Evolutionary conservation across 2,888 invertebrate species (phyloP).

Genomic region (Drosophila quinaria): DNA sequence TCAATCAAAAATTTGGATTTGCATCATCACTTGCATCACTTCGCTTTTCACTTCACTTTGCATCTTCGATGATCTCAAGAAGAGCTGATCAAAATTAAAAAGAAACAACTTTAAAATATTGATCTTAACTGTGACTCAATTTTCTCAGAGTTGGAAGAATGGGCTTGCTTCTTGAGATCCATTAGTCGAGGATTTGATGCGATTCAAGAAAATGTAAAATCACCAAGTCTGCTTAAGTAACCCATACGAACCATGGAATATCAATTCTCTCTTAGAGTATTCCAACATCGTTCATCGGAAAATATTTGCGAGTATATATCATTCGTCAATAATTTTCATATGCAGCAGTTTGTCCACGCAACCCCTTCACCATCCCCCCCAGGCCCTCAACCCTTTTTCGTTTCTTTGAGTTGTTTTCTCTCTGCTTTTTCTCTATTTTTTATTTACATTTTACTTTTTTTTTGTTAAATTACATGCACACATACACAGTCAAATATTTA

Average conservation of each 20-base stretch:
- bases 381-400: slow-evolving; percentile 40
- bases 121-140: no score
- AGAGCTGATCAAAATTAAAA: background rate
- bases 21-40: no score
- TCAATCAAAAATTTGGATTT: no score
- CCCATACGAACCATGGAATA: background rate
- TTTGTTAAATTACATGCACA: slow-evolving; percentile 79
- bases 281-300: slow-evolving; percentile 1
- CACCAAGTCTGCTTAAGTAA: background rate
- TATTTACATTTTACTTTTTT: slow-evolving; percentile 50
- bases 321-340: slow-evolving; percentile 60
- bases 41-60: no score
- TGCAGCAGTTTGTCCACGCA: slow-evolving; percentile 59
- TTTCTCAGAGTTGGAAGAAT: no score
- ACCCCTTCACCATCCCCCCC: background rate
- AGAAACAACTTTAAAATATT: no score
- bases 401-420: slow-evolving; percentile 54
- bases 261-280: slow-evolving; percentile 26
- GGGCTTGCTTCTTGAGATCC: background rate
- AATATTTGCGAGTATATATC: slow-evolving; percentile 14
- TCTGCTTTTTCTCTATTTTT: slow-evolving; percentile 35
- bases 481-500: slow-evolving; percentile 75
- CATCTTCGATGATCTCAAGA: background rate
- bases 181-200: background rate
- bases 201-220: background rate